Percentiles rank a stretch among this genome's conserved stretches.
Conservation (phyloP, 2,113 vertebrate genomes). For the Barnardius zonarius region DNA sequence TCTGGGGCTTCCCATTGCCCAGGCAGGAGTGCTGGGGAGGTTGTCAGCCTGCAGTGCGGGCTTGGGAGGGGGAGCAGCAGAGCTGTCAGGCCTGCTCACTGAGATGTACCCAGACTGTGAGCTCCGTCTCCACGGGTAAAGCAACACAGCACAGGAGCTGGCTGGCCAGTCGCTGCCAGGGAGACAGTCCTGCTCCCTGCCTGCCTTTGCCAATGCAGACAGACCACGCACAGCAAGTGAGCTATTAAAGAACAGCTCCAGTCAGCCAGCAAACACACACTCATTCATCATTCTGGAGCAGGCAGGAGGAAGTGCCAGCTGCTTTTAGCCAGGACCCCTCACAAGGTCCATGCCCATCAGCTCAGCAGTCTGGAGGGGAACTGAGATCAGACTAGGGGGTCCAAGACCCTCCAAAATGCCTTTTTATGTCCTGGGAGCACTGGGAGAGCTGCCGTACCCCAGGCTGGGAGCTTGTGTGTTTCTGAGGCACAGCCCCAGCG, state of each 20-base stretch:
- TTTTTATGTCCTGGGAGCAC: neutral
- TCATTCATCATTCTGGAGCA: conserved; percentile 25
- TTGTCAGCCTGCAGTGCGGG: rapidly evolving
- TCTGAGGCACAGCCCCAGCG: neutral
- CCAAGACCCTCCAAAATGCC: neutral
- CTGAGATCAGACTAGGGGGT: neutral
- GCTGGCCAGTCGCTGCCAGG: conserved; percentile 1
- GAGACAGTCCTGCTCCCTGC: neutral
- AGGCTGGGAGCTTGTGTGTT: neutral
- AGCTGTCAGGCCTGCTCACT: neutral
- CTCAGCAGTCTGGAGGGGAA: neutral
- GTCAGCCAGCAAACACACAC: neutral
- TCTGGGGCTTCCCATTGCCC: neutral
- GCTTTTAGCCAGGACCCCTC: neutral
- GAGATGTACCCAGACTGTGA: neutral
- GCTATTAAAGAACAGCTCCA: conserved; percentile 45
- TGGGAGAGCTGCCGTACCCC: neutral
- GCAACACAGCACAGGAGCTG: neutral
- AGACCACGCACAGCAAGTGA: conserved; percentile 49
- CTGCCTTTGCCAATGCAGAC: conserved; percentile 22
- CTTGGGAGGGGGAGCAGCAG: neutral
- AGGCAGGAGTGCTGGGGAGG: neutral
- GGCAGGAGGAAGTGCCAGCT: neutral
- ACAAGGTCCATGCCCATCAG: neutral
- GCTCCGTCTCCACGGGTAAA: rapidly evolving